Evolutionary conservation across 1,140 invertebrate species (phyloP).

Genomic region (Tenebrio molitor): DNA sequence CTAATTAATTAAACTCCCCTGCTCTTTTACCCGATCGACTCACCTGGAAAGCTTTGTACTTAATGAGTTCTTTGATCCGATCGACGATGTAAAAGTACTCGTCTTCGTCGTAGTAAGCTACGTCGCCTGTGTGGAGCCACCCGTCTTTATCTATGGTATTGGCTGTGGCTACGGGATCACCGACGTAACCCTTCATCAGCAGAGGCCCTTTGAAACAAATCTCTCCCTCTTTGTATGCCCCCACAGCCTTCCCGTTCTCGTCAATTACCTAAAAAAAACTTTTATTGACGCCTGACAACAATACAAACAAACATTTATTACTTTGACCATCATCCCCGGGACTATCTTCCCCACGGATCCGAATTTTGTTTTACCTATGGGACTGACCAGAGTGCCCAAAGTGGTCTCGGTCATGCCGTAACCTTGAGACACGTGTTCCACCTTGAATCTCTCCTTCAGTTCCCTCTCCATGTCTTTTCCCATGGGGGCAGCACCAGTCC

Average conservation of each 20-base stretch:
- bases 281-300: background rate
- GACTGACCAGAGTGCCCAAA: slow-evolving; percentile 64
- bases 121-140: slow-evolving; percentile 87
- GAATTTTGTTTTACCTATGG: slow-evolving; percentile 63
- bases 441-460: slow-evolving; percentile 59
- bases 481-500: slow-evolving; percentile 70
- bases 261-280: slow-evolving; percentile 68
- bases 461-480: slow-evolving; percentile 63
- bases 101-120: slow-evolving; percentile 79
- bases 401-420: slow-evolving; percentile 82
- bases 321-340: slow-evolving; percentile 74
- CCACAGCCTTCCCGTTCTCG: slow-evolving; percentile 74
- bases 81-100: slow-evolving; percentile 49
- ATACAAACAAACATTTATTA: slow-evolving; percentile 33
- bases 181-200: slow-evolving; percentile 78
- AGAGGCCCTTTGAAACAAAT: slow-evolving; percentile 78
- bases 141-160: slow-evolving; percentile 78
- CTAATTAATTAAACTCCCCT: background rate
- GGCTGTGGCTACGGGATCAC: slow-evolving; percentile 74
- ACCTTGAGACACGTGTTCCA: slow-evolving; percentile 70
- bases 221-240: slow-evolving; percentile 76
- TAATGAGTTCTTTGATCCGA: slow-evolving; percentile 44
- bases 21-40: background rate
- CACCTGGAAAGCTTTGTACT: slow-evolving; percentile 40
- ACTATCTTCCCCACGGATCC: slow-evolving; percentile 75